phyloP scores from a whole-genome alignment of 2,113 vertebrate species.

The Azemiops feae region DNA sequence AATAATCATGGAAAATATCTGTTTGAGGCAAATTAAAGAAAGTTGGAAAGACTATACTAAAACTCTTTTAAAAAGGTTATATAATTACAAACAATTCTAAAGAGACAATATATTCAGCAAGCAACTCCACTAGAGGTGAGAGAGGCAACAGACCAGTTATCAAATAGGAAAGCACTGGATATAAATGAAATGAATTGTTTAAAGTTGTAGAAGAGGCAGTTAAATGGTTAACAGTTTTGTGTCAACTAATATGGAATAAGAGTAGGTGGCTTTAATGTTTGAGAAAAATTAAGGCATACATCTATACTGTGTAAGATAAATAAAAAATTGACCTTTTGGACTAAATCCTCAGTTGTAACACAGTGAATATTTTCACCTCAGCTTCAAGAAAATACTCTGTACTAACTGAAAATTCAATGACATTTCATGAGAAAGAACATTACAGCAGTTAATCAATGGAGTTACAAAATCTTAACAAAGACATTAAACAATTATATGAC shows the following conservation, averaged over 20 bases:
- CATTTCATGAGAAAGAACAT: no score
- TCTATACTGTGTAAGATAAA: background rate
- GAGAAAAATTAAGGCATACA: background rate
- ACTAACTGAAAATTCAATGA: background rate
- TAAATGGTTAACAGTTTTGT: background rate
- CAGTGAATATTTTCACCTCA: background rate
- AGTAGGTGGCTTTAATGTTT: background rate
- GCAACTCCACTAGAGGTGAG: background rate
- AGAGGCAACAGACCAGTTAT: background rate
- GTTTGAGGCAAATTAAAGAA: background rate
- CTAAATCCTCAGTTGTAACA: background rate
- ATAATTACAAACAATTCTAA: background rate
- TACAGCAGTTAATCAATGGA: background rate
- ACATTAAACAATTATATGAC: background rate
- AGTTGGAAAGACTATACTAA: background rate
- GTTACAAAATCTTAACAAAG: background rate
- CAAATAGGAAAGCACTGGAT: background rate
- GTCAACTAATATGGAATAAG: background rate
- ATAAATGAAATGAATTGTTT: background rate
- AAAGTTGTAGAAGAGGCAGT: background rate
- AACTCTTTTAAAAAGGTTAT: background rate
- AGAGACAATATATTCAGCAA: background rate
- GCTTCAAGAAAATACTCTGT: background rate
- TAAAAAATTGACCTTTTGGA: background rate
- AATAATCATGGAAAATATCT: background rate